Conservation (phyloP, 2,113 vertebrate genomes). For the Plotosus lineatus region DNA sequence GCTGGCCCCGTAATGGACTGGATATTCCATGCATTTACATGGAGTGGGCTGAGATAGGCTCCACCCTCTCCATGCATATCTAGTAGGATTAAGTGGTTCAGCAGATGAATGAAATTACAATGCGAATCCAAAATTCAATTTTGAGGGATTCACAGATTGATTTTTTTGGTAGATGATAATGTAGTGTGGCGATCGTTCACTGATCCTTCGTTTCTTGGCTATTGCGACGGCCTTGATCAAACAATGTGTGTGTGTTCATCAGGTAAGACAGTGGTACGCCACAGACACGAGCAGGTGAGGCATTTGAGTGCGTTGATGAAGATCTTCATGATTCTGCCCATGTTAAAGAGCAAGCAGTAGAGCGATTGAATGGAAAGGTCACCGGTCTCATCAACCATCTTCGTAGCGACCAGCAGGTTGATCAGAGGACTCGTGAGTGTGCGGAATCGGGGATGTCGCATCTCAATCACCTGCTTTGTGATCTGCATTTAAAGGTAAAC, state of each 20-base stretch:
- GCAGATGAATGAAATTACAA: too few relatives aligned
- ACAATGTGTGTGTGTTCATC: conserved; percentile 4
- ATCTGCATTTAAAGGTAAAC: conserved; percentile 59
- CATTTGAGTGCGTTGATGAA: conserved; percentile 77
- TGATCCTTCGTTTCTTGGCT: too few relatives aligned
- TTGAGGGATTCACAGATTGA: too few relatives aligned
- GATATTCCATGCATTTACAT: too few relatives aligned
- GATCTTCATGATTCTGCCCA: conserved; percentile 79
- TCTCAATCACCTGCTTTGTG: conserved; percentile 79
- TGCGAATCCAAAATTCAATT: too few relatives aligned
- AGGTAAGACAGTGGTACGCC: conserved; percentile 63
- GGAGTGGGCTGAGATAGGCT: too few relatives aligned
- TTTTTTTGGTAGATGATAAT: too few relatives aligned
- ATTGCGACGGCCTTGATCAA: too few relatives aligned
- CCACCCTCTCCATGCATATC: too few relatives aligned
- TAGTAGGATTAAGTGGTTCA: too few relatives aligned
- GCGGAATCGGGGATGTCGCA: conserved; percentile 77
- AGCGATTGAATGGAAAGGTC: conserved; percentile 79
- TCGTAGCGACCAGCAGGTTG: conserved; percentile 80
- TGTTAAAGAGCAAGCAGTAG: conserved; percentile 85
- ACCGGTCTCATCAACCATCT: conserved; percentile 82
- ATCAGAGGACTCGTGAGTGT: conserved; percentile 82
- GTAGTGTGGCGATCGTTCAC: too few relatives aligned
- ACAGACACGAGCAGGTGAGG: conserved; percentile 78
- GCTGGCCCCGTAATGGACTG: too few relatives aligned